These are phyloP conservation scores for Tapirus indicus DNA, from an alignment of 2,797 vertebrate genomes.

Conservation along the genomic window DNA sequence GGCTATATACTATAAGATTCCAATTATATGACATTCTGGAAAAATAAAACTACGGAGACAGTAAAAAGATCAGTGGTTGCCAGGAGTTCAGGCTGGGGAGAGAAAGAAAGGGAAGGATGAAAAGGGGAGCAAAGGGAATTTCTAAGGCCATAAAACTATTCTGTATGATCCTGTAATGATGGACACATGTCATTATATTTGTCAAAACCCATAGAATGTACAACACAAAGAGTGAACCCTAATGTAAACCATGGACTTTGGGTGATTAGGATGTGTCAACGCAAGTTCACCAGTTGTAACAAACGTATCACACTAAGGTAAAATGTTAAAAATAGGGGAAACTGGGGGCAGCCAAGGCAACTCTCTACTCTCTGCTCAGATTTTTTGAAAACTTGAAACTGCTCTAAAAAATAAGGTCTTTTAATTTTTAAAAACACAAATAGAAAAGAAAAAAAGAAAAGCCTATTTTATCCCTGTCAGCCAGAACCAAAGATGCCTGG, in stretches of 20 bases:
- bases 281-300: neutral
- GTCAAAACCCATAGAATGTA: neutral
- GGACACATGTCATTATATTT: neutral
- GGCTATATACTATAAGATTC: neutral
- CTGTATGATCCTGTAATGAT: neutral
- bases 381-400: constrained; percentile 35
- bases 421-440: constrained; percentile 17
- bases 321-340: neutral
- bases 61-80: neutral
- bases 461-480: neutral
- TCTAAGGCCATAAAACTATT: neutral
- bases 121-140: neutral
- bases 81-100: neutral
- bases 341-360: neutral
- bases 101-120: neutral
- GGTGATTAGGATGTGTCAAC: neutral
- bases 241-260: neutral
- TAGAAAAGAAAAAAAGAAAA: neutral
- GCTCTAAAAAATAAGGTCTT: neutral
- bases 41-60: neutral
- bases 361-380: constrained; percentile 34
- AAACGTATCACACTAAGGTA: neutral
- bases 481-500: constrained; percentile 24
- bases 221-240: neutral
- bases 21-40: neutral